Conservation (phyloP, 2,797 vertebrate species). For the Sebastes jordani region DNA sequence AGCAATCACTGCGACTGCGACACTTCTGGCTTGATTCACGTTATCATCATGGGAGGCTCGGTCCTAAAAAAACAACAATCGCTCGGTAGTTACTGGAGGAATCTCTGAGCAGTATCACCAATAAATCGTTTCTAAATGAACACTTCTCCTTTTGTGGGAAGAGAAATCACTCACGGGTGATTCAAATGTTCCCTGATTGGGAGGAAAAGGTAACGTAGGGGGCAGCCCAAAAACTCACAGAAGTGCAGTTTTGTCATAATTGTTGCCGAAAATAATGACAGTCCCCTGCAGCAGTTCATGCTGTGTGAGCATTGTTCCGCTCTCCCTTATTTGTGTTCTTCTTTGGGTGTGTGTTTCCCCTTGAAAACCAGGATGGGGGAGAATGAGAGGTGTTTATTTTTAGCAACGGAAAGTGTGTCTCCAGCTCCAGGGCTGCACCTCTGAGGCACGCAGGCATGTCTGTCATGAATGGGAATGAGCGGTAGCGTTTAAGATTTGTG, state of each 20-base stretch:
- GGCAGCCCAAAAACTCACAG: not conserved
- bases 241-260: conserved; percentile 48
- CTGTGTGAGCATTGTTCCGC: conserved; percentile 39
- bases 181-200: conserved; percentile 30
- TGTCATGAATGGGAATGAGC: conserved; percentile 39
- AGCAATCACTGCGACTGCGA: not conserved
- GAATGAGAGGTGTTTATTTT: conserved; percentile 57
- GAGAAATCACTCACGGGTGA: conserved; percentile 30
- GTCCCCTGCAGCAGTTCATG: conserved; percentile 36
- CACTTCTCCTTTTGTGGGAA: conserved; percentile 6
- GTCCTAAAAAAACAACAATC: not conserved
- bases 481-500: not conserved
- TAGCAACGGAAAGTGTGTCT: conserved; percentile 50
- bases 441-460: conserved; percentile 18
- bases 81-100: not conserved
- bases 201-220: not conserved
- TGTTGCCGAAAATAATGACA: conserved; percentile 41
- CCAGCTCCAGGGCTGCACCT: conserved; percentile 28
- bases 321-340: conserved; percentile 31
- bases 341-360: conserved; percentile 23
- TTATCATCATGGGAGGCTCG: not conserved
- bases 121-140: conserved; percentile 26
- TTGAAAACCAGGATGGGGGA: conserved; percentile 15
- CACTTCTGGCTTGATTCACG: not conserved
- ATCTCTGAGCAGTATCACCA: conserved; percentile 6